Conservation (phyloP, 2,797 vertebrate genomes). For the Esox lucius region DNA sequence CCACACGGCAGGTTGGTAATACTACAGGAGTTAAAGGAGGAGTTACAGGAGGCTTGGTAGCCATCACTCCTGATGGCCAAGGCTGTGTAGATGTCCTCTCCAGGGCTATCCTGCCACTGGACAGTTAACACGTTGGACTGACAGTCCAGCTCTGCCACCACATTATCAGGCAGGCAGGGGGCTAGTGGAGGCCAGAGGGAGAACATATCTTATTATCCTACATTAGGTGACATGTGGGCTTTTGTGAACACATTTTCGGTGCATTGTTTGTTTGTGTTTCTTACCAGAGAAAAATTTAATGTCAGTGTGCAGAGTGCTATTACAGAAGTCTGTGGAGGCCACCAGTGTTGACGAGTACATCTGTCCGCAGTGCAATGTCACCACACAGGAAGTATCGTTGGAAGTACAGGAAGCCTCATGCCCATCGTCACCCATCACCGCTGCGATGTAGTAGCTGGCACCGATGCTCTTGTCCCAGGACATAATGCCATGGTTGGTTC, state of each 20-base stretch:
- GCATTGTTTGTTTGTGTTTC: conserved; percentile 11
- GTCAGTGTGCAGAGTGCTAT: conserved; percentile 51
- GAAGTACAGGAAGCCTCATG: conserved; percentile 61
- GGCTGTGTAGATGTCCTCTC: conserved; percentile 63
- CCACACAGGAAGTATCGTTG: conserved; percentile 49
- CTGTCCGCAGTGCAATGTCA: conserved; percentile 61
- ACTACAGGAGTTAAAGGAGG: conserved; percentile 56
- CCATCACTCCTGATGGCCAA: conserved; percentile 60
- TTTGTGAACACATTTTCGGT: neutral
- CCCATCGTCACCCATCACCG: conserved; percentile 54
- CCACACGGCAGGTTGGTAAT: conserved; percentile 63
- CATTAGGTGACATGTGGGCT: neutral
- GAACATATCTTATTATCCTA: neutral
- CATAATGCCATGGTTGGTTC: conserved; percentile 61
- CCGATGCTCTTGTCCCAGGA: conserved; percentile 54
- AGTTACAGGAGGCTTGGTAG: conserved; percentile 57
- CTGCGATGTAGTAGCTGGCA: conserved; percentile 50
- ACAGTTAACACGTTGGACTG: conserved; percentile 59
- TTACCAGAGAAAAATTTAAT: conserved; percentile 67
- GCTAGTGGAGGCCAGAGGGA: conserved; percentile 42
- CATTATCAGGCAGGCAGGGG: conserved; percentile 63
- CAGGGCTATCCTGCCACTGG: conserved; percentile 55
- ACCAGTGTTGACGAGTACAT: conserved; percentile 61
- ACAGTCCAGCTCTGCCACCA: conserved; percentile 59
- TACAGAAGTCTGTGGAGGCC: conserved; percentile 62